phyloP scores from a whole-genome alignment of 2,113 vertebrate species.

The Aleadryas rufinucha region DNA sequence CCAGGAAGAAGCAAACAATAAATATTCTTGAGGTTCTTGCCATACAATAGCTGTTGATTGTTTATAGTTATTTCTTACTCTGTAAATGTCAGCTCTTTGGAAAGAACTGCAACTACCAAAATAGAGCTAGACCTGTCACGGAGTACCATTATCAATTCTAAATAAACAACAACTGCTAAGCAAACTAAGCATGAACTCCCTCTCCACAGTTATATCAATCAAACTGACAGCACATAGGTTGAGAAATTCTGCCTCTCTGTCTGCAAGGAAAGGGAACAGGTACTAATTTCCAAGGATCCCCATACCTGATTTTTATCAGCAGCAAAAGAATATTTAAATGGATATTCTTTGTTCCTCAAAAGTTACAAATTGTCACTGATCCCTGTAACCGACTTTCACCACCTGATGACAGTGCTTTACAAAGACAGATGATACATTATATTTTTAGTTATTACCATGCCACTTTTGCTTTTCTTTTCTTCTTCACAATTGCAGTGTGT shows the following conservation, averaged over 20 bases:
- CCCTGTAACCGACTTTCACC: not conserved
- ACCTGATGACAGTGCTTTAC: not conserved
- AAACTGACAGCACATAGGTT: not conserved
- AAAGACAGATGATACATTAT: not conserved
- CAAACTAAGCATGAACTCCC: conserved; percentile 26
- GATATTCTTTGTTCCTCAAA: not conserved
- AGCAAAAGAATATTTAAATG: not conserved
- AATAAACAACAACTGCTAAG: conserved; percentile 21
- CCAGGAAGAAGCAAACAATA: not conserved
- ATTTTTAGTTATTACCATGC: not conserved
- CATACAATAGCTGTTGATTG: not conserved
- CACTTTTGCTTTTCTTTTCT: not conserved
- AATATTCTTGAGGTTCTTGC: not conserved
- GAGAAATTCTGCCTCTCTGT: not conserved
- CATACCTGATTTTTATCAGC: conserved; percentile 42
- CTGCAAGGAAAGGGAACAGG: not conserved
- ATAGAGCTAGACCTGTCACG: not conserved
- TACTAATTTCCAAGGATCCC: not conserved
- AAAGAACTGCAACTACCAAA: not conserved
- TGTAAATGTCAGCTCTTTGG: not conserved
- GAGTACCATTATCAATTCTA: not conserved
- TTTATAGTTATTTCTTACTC: not conserved
- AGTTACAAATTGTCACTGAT: not conserved
- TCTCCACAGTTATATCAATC: not conserved
- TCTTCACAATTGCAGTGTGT: not conserved